These are phyloP conservation scores for Dinoponera quadriceps DNA, from an alignment of 1,140 invertebrate genomes.

Conservation along the genomic window DNA sequence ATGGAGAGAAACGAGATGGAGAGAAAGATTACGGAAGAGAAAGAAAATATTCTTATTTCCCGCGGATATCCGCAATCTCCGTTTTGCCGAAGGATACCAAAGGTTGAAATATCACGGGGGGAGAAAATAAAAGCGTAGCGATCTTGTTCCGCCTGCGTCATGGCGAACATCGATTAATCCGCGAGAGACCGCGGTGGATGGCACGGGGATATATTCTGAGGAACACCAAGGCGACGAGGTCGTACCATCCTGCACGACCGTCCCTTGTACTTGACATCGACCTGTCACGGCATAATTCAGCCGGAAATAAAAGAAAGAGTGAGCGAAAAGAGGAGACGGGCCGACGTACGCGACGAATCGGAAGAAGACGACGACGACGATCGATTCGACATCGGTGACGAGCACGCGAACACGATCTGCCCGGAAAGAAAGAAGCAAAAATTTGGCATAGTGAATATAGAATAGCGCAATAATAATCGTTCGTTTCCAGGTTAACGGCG, in stretches of 20 bases:
- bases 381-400: slow-evolving; percentile 18
- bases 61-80: background rate
- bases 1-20: too few relatives aligned
- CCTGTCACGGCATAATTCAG: slow-evolving; percentile 66
- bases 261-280: slow-evolving; percentile 50
- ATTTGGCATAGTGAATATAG: background rate
- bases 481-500: slow-evolving; percentile 28
- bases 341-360: background rate
- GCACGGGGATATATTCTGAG: slow-evolving; percentile 45
- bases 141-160: slow-evolving; percentile 18
- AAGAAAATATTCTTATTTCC: background rate
- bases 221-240: slow-evolving; percentile 34
- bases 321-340: background rate
- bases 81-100: background rate
- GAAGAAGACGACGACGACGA: background rate
- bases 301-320: slow-evolving; percentile 16
- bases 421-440: background rate
- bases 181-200: slow-evolving; percentile 26
- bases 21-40: too few relatives aligned
- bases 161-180: slow-evolving; percentile 55
- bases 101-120: slow-evolving; percentile 3
- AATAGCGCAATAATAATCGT: slow-evolving; percentile 2
- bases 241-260: slow-evolving; percentile 62
- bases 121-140: background rate
- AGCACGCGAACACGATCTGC: slow-evolving; percentile 46